A percentile compares a stretch with the other conserved stretches of the same genome.
phyloP scores from a whole-genome alignment of 2,797 vertebrate species.

The Pteronotus mesoamericanus region DNA sequence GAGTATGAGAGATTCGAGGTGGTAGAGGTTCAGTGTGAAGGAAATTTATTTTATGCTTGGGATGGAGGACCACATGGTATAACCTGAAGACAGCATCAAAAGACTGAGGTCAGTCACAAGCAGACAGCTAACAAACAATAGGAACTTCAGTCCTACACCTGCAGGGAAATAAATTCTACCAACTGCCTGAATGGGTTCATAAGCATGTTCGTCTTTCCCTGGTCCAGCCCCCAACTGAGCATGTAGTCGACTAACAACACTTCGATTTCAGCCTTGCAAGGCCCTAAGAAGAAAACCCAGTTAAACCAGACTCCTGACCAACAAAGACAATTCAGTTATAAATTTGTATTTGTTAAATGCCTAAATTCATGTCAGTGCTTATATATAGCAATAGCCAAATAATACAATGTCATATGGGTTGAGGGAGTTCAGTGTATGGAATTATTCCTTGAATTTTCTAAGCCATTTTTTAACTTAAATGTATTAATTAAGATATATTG shows the following conservation, averaged over 20 bases:
- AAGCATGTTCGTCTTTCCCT: neutral
- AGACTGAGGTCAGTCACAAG: neutral
- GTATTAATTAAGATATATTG: neutral
- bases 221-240: neutral
- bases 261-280: neutral
- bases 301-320: neutral
- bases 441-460: neutral
- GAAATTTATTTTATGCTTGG: neutral
- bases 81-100: neutral
- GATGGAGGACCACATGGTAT: accelerated
- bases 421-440: neutral
- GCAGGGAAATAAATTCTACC: neutral
- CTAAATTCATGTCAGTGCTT: neutral
- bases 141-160: neutral
- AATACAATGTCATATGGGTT: neutral
- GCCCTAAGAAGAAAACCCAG: neutral
- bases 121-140: neutral
- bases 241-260: neutral
- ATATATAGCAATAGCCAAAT: neutral
- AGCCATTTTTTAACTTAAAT: neutral
- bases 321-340: neutral
- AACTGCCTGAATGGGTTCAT: no score
- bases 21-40: accelerated
- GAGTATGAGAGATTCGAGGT: neutral
- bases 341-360: neutral